phyloP scores from a whole-genome alignment of 2,113 vertebrate genomes.

The Haliaeetus leucogaster region DNA sequence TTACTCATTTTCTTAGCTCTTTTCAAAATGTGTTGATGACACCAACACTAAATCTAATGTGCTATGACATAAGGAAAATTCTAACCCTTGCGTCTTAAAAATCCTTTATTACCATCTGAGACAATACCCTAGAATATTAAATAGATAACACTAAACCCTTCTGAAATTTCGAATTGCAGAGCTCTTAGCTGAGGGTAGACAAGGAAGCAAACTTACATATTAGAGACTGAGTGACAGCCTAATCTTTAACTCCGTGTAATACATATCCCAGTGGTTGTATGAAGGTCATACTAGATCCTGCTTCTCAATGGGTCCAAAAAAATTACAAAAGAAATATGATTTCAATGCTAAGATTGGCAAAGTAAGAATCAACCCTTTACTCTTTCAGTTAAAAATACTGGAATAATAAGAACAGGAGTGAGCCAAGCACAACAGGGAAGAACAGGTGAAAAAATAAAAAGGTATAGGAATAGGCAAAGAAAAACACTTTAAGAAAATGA shows the following conservation, averaged over 20 bases:
- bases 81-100: slow-evolving; percentile 12
- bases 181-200: neutral
- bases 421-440: neutral
- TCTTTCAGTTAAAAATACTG: neutral
- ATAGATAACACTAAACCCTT: neutral
- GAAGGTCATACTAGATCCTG: neutral
- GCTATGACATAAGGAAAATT: neutral
- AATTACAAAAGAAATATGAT: neutral
- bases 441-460: neutral
- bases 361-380: neutral
- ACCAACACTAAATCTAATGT: slow-evolving; percentile 5
- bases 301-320: neutral
- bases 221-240: neutral
- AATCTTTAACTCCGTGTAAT: neutral
- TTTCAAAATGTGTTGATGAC: slow-evolving; percentile 12
- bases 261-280: neutral
- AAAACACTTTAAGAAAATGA: neutral
- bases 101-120: neutral
- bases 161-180: neutral
- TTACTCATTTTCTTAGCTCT: neutral
- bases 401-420: neutral
- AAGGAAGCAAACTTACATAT: neutral
- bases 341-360: neutral
- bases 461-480: neutral
- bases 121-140: slow-evolving; percentile 23